These are phyloP conservation scores for Drosophila punjabiensis DNA, from an alignment of 1,140 invertebrate species.

Conservation along the genomic window DNA sequence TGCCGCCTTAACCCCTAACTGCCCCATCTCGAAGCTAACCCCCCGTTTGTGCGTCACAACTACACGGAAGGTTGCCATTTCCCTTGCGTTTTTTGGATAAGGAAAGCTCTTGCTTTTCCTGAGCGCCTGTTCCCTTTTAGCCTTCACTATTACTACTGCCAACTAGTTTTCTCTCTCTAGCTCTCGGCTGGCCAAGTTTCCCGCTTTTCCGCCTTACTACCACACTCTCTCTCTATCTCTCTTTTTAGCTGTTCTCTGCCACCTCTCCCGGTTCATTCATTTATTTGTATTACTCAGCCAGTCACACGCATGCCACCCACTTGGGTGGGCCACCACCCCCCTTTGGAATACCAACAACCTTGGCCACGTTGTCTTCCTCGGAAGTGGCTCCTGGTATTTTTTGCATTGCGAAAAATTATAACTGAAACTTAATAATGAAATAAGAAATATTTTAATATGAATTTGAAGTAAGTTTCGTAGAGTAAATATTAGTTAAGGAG, in stretches of 20 bases:
- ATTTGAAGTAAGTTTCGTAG: not conserved
- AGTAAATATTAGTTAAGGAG: not conserved
- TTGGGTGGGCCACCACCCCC: too few species aligned
- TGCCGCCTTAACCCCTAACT: conserved; percentile 1
- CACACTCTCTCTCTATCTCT: not conserved
- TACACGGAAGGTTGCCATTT: conserved; percentile 36
- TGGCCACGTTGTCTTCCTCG: conserved; percentile 35
- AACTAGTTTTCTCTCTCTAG: conserved; percentile 40
- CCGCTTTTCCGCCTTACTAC: not conserved
- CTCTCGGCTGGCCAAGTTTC: conserved; percentile 6
- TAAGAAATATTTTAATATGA: not conserved
- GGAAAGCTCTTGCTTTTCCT: conserved; percentile 55
- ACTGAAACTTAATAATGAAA: not conserved
- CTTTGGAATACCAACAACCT: conserved; percentile 17
- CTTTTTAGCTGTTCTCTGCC: not conserved
- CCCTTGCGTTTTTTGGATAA: conserved; percentile 37
- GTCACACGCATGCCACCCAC: conserved; percentile 61
- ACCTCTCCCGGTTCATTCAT: conserved; percentile 67
- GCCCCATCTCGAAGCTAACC: not conserved
- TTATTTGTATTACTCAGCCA: conserved; percentile 76
- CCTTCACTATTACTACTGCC: conserved; percentile 79
- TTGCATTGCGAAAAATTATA: conserved; percentile 8
- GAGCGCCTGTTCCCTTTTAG: conserved; percentile 64
- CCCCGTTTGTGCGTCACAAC: conserved; percentile 30
- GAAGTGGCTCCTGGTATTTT: conserved; percentile 16